A percentile compares a stretch with the other conserved stretches of the same genome.
Conservation (phyloP, 1,140 invertebrate genomes). For the Arctopsyche grandis region DNA sequence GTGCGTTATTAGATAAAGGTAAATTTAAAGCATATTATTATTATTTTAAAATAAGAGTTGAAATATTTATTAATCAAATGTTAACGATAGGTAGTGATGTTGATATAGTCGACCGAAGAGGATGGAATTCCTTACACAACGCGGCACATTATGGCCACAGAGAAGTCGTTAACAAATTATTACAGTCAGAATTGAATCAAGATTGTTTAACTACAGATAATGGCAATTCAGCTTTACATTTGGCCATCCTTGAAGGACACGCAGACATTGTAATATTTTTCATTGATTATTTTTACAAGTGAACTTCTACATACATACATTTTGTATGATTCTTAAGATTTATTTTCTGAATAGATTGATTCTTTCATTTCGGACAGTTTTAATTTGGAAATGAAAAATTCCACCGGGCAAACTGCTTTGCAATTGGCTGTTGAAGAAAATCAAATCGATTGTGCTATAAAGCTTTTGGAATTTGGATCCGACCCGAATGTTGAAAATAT, state of each 20-base stretch:
- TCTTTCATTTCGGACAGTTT: slow-evolving; percentile 36
- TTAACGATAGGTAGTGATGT: background rate
- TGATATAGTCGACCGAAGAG: background rate
- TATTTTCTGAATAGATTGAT: slow-evolving; percentile 44
- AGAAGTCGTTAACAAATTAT: background rate
- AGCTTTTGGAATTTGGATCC: slow-evolving; percentile 42
- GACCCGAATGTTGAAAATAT: slow-evolving; percentile 46
- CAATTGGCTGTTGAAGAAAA: slow-evolving; percentile 42
- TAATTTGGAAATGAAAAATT: slow-evolving; percentile 41
- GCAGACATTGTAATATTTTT: background rate
- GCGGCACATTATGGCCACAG: slow-evolving; percentile 41
- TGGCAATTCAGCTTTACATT: background rate
- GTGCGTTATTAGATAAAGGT: background rate
- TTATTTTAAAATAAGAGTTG: too few species aligned
- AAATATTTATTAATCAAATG: too few species aligned
- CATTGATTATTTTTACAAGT: background rate
- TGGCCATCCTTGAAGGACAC: background rate
- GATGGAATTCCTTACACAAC: slow-evolving; percentile 41
- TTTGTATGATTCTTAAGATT: too few species aligned
- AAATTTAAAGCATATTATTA: background rate
- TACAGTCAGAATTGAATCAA: background rate
- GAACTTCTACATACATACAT: too few species aligned
- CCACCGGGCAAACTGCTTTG: slow-evolving; percentile 38
- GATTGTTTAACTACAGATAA: background rate
- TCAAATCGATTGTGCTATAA: slow-evolving; percentile 31